A percentile compares a stretch with the other conserved stretches of the same genome.
phyloP scores from a whole-genome alignment of 2,797 vertebrate species.

The Hydrolagus colliei region DNA sequence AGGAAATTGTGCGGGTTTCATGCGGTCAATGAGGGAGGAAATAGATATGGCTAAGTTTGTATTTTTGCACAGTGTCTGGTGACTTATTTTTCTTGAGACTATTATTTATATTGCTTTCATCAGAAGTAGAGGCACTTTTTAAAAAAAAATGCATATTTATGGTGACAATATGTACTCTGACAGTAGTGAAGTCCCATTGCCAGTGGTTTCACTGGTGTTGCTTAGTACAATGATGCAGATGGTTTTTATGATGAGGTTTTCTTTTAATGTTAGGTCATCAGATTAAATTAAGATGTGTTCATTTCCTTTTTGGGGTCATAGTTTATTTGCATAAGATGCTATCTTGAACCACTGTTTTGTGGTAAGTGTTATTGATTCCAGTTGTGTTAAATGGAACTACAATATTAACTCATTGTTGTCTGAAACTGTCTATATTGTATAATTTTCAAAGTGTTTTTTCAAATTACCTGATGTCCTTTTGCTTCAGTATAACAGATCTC shows the following conservation, averaged over 20 bases:
- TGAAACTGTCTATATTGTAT: neutral
- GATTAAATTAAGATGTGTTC: too few relatives aligned
- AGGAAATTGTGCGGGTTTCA: too few relatives aligned
- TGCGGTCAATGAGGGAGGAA: too few relatives aligned
- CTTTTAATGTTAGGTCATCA: too few relatives aligned
- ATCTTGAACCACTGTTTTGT: neutral
- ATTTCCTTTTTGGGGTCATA: neutral
- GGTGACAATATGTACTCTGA: too few relatives aligned
- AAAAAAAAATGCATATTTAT: neutral
- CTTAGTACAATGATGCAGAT: too few relatives aligned
- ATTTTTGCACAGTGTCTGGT: too few relatives aligned
- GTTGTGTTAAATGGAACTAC: neutral
- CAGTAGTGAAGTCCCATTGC: too few relatives aligned
- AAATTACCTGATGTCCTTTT: neutral
- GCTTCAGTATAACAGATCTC: neutral
- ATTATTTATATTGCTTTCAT: too few relatives aligned
- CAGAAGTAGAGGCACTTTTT: too few relatives aligned
- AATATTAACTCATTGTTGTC: neutral
- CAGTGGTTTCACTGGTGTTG: neutral
- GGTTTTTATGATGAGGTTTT: neutral
- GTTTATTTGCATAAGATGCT: neutral
- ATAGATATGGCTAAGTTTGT: too few relatives aligned
- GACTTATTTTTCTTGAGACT: too few relatives aligned
- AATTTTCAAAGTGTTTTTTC: neutral
- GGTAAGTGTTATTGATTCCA: neutral